These are phyloP conservation scores for Malthinus flaveolus DNA, from an alignment of 2,888 invertebrate genomes.

Conservation along the genomic window DNA sequence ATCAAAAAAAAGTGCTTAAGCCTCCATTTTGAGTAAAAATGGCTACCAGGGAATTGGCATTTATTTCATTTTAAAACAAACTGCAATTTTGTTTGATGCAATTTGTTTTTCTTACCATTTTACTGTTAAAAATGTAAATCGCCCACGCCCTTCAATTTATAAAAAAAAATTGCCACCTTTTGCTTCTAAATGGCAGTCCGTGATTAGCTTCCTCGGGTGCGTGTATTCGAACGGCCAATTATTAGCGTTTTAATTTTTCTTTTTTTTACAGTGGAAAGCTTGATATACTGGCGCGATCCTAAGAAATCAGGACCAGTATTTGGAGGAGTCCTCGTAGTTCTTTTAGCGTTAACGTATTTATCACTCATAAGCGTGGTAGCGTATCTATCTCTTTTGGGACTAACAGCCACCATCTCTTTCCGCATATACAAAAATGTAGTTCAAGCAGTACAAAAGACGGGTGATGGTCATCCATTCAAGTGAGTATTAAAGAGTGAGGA, in stretches of 20 bases:
- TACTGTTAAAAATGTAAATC: background rate
- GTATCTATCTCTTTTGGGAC: conserved; percentile 83
- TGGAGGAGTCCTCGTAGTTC: conserved; percentile 83
- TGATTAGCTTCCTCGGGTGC: no score
- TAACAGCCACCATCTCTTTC: conserved; percentile 89
- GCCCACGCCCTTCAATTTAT: background rate
- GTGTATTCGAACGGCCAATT: no score
- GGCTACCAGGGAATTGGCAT: no score
- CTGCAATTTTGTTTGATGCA: no score
- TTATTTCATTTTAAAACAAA: no score
- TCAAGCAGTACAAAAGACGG: conserved; percentile 94
- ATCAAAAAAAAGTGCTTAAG: no score
- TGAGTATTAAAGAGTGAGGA: conserved; percentile 56
- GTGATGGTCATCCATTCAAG: conserved; percentile 98
- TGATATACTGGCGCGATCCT: conserved; percentile 97
- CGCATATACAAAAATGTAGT: conserved; percentile 95
- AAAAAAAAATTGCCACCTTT: background rate
- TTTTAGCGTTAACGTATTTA: conserved; percentile 93
- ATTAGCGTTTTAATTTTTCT: background rate
- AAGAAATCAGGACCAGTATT: conserved; percentile 94
- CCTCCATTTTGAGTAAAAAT: no score
- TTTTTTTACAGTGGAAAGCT: conserved; percentile 79
- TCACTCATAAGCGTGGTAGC: conserved; percentile 95
- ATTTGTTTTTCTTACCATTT: background rate
- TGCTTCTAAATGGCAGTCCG: background rate